Evolutionary conservation across 2,113 vertebrate species (phyloP).

Genomic region (Penelope pileata): DNA sequence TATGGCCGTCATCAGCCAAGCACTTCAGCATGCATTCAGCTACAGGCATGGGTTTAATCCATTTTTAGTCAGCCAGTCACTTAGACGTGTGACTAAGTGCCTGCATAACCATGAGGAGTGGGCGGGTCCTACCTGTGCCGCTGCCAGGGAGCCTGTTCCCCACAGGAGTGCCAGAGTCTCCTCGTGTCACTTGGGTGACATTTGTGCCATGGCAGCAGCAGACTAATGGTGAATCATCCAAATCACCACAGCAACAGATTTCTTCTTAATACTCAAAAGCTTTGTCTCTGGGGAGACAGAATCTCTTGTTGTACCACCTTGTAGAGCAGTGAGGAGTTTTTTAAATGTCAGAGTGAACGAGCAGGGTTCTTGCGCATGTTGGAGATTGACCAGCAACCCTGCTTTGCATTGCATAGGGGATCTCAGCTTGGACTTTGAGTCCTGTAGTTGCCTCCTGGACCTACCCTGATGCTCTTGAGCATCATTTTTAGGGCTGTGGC

Average conservation of each 20-base stretch:
- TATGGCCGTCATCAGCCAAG: background rate
- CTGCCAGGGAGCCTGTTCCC: background rate
- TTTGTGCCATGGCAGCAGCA: background rate
- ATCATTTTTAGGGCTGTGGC: background rate
- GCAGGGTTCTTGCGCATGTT: background rate
- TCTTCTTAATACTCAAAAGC: background rate
- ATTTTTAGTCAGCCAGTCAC: background rate
- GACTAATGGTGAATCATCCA: conserved; percentile 17
- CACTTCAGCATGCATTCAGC: background rate
- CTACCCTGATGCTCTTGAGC: background rate
- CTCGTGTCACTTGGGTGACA: background rate
- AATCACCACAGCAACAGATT: conserved; percentile 42
- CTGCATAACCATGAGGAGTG: background rate
- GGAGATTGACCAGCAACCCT: background rate
- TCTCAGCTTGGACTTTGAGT: background rate
- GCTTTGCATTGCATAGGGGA: background rate
- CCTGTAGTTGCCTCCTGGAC: background rate
- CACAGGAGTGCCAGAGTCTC: background rate
- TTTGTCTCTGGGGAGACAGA: background rate
- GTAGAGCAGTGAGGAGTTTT: fast-evolving
- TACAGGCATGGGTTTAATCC: background rate
- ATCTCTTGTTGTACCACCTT: fast-evolving
- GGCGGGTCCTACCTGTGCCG: background rate
- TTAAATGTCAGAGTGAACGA: background rate
- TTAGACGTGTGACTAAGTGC: background rate